Conservation (phyloP, 2,797 vertebrate genomes). For the Coregonus sp. region DNA sequence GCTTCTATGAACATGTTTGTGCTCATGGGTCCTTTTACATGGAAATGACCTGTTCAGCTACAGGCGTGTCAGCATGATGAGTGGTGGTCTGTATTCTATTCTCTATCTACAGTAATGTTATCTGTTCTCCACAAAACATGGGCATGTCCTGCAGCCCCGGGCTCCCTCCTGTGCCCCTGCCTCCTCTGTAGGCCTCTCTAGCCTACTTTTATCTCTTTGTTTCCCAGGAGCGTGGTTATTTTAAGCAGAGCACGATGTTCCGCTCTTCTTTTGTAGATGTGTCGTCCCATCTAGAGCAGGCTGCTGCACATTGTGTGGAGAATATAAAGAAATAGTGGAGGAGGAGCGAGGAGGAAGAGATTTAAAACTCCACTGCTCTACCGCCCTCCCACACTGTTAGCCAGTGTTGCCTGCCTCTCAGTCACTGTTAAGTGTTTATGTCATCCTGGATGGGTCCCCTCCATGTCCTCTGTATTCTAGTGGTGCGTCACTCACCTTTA, state of each 20-base stretch:
- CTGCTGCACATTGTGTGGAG: conserved; percentile 7
- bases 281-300: conserved; percentile 37
- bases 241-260: conserved; percentile 50
- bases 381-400: neutral
- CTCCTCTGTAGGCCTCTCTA: conserved; percentile 52
- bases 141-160: conserved; percentile 14
- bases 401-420: neutral
- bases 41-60: no score
- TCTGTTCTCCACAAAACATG: neutral
- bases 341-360: conserved; percentile 10
- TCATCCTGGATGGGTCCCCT: neutral
- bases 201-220: conserved; percentile 59
- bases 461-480: conserved; percentile 11
- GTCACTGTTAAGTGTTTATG: neutral
- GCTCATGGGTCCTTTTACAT: no score
- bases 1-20: no score
- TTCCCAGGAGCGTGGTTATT: conserved; percentile 66
- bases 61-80: neutral
- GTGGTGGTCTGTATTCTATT: no score
- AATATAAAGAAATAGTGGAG: neutral
- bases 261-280: conserved; percentile 54
- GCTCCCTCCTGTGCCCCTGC: conserved; percentile 35
- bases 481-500: conserved; percentile 11
- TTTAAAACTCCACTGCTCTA: neutral
- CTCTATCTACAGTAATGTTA: conserved; percentile 14